Evolutionary conservation across 1,140 invertebrate species (phyloP), one percentile per base, ranked within the genome.

Genomic region (Papilio polyxenes): DNA sequence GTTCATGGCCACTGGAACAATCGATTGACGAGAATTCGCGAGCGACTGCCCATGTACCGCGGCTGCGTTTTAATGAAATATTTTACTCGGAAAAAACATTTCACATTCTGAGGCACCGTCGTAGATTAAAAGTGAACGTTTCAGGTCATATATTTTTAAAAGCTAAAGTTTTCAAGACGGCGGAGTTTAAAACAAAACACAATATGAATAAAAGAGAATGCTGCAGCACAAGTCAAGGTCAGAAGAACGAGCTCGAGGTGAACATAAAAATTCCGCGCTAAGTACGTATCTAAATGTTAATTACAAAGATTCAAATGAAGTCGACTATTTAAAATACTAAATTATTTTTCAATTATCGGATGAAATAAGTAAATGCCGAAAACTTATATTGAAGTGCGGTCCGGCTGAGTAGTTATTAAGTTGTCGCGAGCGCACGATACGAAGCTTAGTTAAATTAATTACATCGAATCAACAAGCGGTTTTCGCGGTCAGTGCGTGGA

Each of bases 1-100:
- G 91, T 92, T 92, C 92, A 93, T 88, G 91, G 91, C 87, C 92
- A 89, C 65, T 83, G 85, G 84, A 92, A 92, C 90, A 92, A 93
- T 93, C 90, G 91, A 92, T 92, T 88, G 87, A 84, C 82, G 82
- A 84, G 87, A 89, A 87, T 89, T 89, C 76, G 85, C 84, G 83
- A 87, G 87, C 84, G 79, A 83, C 82, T 83, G 82, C 83, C 74
- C 82, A 78, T 49, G 75, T 81, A 83, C 75, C 83, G 53, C 44
- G 56, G 77, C 79, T 85, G 59, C 48, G 40, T 76, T 76, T 48
- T 76, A 49, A 75, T 81, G 37, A 76, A 77, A 77, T 15, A 48
- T 20, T 76, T 76, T 76, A 48, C 75, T 13, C 5, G 75, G 44
- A 76, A 74, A 44, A 74, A 74, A 23, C 13, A 49, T 79, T 75